These are phyloP conservation scores for Clarias gariepinus DNA, from an alignment of 2,113 vertebrate genomes.

Conservation along the genomic window DNA sequence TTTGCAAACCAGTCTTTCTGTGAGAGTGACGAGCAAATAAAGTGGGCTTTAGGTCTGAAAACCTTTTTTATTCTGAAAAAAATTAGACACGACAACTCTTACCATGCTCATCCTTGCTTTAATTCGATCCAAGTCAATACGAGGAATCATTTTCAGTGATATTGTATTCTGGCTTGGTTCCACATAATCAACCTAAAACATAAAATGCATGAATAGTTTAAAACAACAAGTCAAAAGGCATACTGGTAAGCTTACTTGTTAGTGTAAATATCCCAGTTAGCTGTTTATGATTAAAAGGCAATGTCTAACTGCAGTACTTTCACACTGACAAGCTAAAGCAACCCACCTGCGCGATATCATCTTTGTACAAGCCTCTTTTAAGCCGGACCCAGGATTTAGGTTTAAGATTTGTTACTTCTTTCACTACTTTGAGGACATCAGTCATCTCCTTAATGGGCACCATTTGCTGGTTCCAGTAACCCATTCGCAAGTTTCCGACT, in stretches of 20 bases:
- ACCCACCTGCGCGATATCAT: conserved; percentile 91
- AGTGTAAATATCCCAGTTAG: neutral
- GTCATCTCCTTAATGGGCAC: conserved; percentile 99
- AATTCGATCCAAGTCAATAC: conserved; percentile 93
- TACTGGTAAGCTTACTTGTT: neutral
- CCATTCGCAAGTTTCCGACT: conserved; percentile 91
- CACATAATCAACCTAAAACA: conserved; percentile 87
- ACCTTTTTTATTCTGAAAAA: neutral
- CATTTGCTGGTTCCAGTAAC: conserved; percentile 99
- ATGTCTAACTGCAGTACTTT: neutral
- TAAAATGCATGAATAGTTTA: neutral
- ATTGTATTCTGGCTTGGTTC: conserved; percentile 97
- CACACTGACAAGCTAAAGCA: neutral
- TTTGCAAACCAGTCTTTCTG: conserved; percentile 97
- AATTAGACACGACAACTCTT: neutral
- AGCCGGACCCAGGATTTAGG: conserved; percentile 96
- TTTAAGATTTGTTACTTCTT: conserved; percentile 95
- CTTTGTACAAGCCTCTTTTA: conserved; percentile 93
- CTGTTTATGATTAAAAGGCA: too few relatives aligned
- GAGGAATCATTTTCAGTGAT: conserved; percentile 94
- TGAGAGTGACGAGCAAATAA: neutral
- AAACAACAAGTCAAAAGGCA: neutral
- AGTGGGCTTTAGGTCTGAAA: neutral
- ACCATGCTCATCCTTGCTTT: conserved; percentile 96
- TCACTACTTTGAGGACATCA: conserved; percentile 93